A percentile compares a stretch with the other conserved stretches of the same genome.
These are phyloP conservation scores for Araneus ventricosus DNA, from an alignment of 1,140 invertebrate species.

Conservation along the genomic window DNA sequence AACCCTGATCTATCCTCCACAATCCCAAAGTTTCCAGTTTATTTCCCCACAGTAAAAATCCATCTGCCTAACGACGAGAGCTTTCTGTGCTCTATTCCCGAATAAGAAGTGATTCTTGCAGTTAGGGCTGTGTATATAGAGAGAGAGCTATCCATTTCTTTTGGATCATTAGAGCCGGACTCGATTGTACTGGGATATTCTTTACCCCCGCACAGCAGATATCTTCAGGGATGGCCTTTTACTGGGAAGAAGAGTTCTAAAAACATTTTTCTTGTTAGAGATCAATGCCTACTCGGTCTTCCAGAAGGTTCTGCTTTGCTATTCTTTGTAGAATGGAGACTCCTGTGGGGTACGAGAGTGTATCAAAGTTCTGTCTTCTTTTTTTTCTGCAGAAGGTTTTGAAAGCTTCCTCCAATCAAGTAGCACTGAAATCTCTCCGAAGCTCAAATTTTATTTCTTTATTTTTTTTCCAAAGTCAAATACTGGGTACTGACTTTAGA, in stretches of 20 bases:
- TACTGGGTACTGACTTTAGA: background rate
- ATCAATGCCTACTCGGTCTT: slow-evolving; percentile 11
- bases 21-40: background rate
- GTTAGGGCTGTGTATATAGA: background rate
- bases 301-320: background rate
- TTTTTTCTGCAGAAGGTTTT: background rate
- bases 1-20: background rate
- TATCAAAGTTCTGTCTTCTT: background rate
- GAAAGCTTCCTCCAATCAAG: slow-evolving; percentile 16
- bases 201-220: slow-evolving; percentile 6
- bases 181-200: slow-evolving; percentile 14
- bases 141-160: slow-evolving; percentile 18
- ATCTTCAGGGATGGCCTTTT: slow-evolving; percentile 30
- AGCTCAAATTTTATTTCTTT: background rate
- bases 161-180: slow-evolving; percentile 47
- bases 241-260: slow-evolving; percentile 29
- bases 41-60: slow-evolving; percentile 13
- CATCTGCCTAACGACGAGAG: slow-evolving; percentile 13
- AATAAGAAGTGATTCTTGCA: slow-evolving; percentile 29
- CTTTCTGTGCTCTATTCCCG: background rate
- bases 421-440: background rate
- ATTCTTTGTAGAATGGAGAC: background rate
- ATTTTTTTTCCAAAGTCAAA: background rate
- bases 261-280: slow-evolving; percentile 60
- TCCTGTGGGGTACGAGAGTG: slow-evolving; percentile 4